phyloP scores from a whole-genome alignment of 2,113 vertebrate species.

The Aptenodytes forsteri region DNA sequence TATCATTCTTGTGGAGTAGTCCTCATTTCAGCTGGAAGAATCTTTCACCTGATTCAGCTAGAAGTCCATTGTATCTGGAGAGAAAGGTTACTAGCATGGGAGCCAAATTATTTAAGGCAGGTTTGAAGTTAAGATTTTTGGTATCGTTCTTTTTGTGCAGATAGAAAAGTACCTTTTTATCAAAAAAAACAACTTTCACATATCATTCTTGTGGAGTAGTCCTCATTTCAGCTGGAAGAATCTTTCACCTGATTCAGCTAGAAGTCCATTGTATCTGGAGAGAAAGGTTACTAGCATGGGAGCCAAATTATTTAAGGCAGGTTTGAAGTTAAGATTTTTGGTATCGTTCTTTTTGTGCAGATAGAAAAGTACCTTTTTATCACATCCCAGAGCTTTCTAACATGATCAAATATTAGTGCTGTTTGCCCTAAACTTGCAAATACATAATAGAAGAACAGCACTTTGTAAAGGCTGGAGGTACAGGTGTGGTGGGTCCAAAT shows the following conservation, averaged over 20 bases:
- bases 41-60: background rate
- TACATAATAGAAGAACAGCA: background rate
- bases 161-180: background rate
- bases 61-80: background rate
- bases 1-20: background rate
- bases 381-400: background rate
- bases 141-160: background rate
- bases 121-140: background rate
- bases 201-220: background rate
- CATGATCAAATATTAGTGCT: background rate
- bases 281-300: background rate
- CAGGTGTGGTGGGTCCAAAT: background rate
- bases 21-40: background rate
- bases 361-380: background rate
- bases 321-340: background rate
- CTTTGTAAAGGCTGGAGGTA: accelerated
- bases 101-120: background rate
- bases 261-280: background rate
- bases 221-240: background rate
- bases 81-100: background rate
- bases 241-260: background rate
- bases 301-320: background rate
- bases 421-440: background rate
- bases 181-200: too few relatives aligned
- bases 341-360: background rate